A percentile compares a stretch with the other conserved stretches of the same genome.
Conservation (phyloP, 2,888 invertebrate species). For the Emmelina monodactyla region DNA sequence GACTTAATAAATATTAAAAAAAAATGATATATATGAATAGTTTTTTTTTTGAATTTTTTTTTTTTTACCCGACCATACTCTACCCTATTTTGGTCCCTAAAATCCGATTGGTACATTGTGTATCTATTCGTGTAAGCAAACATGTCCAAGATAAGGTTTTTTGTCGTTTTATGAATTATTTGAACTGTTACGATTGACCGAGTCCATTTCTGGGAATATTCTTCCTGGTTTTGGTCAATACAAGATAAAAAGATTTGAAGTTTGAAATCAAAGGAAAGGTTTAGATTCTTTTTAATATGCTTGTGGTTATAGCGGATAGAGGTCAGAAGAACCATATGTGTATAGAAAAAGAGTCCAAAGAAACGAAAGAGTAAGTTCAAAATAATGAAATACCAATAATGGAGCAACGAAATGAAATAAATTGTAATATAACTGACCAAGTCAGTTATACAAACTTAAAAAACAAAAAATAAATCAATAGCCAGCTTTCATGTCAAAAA, state of each 20-base stretch:
- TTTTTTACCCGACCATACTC: constrained; percentile 31
- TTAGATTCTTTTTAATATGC: too few relatives aligned
- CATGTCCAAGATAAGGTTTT: constrained; percentile 47
- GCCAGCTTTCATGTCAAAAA: background rate
- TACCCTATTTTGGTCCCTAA: constrained; percentile 31
- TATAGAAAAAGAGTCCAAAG: too few relatives aligned
- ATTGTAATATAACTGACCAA: background rate
- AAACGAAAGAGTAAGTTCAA: too few relatives aligned
- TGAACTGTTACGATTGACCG: constrained; percentile 27
- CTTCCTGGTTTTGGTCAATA: too few relatives aligned
- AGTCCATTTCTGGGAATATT: too few relatives aligned
- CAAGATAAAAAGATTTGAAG: too few relatives aligned
- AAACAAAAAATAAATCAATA: background rate
- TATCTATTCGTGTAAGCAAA: constrained; percentile 54
- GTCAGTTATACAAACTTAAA: background rate
- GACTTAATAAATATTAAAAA: background rate
- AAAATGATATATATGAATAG: background rate
- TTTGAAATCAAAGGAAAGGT: too few relatives aligned
- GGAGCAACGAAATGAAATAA: too few relatives aligned
- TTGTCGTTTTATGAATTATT: constrained; percentile 32
- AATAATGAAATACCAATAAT: too few relatives aligned
- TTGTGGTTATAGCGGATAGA: too few relatives aligned
- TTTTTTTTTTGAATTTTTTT: background rate
- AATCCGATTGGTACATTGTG: constrained; percentile 62
- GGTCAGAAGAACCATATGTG: too few relatives aligned